Base-by-base conservation (phyloP, 2,113 vertebrate genomes). In the Campylorhamphus procurvoides region DNA sequence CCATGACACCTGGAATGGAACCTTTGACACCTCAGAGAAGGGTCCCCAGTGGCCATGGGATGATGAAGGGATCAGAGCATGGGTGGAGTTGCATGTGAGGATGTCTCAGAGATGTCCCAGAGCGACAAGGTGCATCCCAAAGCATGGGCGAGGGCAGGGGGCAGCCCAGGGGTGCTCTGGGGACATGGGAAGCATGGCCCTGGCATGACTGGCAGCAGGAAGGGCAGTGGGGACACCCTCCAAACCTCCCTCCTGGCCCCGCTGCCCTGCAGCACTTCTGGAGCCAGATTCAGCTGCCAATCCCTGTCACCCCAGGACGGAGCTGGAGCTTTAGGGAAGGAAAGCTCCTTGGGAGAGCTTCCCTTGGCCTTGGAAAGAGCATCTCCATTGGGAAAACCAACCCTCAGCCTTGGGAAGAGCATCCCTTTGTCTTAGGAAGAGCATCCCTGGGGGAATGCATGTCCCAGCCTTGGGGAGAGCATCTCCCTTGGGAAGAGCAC, bases 131-230 rank as follows among this genome's bases (percentile, higher is more conserved):
- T 16, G 83, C 89, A 42, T 68, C 90, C 29, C 2, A 59, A 94
- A 95, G 96, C 77, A 4, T 47, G 93, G 90, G 60, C 8, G 1
- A 59, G 73, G 59, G 55, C 7, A 50, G 47, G 74, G 64, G 62
- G 82, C 79, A 10, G 84, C 81, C 88, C 71, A 3, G 53, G 82
- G 76, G 39, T 27, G 94, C 19, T 20, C 79, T 35, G 84, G 85
- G 97, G 93, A 75, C 92, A 64, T 29, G 44, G 64, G 84, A 18
- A 92, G 90, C 35, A 46, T 89, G 86, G 88, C 94, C 42, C 55
- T 62, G 87, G 97, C 95, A 95, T 96, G 95, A 95, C 77, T 73
- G 88, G 96, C 93, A 96, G 95, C 35, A 95, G 95, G 87, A 81
- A 59, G 96, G 96, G 93, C 24, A 95, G 85, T 1, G 5, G 62